phyloP scores from a whole-genome alignment of 2,888 invertebrate species.

The Chironomus riparius region DNA sequence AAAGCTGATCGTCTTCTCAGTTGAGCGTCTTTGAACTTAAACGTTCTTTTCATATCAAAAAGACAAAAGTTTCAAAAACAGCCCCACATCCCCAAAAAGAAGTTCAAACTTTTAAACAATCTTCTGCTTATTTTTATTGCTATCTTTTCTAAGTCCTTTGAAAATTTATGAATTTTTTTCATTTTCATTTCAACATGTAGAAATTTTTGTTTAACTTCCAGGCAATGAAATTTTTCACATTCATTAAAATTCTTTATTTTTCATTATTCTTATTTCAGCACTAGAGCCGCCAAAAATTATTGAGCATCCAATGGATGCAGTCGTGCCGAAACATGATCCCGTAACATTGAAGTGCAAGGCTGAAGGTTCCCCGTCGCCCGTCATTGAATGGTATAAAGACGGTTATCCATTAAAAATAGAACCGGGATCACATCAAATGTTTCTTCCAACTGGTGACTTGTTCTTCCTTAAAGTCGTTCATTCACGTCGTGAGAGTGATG shows the following conservation, averaged over 20 bases:
- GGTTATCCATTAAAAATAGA: constrained; percentile 51
- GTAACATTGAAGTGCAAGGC: constrained; percentile 88
- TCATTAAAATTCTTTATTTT: neutral
- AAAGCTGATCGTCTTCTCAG: too few relatives aligned
- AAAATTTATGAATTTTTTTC: too few relatives aligned
- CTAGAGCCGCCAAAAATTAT: constrained; percentile 70
- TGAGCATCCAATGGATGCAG: constrained; percentile 83
- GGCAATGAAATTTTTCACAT: neutral
- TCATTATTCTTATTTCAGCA: constrained; percentile 36
- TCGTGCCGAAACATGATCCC: constrained; percentile 81
- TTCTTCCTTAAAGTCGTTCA: constrained; percentile 71
- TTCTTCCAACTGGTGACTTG: constrained; percentile 69
- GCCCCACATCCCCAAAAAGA: too few relatives aligned
- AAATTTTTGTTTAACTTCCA: too few relatives aligned
- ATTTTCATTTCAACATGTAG: too few relatives aligned
- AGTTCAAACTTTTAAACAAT: too few relatives aligned
- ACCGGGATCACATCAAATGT: constrained; percentile 60
- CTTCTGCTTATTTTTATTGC: too few relatives aligned
- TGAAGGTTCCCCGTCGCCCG: constrained; percentile 69
- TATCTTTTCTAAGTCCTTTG: too few relatives aligned
- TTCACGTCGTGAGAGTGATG: constrained; percentile 73
- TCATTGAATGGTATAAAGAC: constrained; percentile 75
- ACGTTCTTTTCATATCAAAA: too few relatives aligned
- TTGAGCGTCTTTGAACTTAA: too few relatives aligned
- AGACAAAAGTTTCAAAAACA: too few relatives aligned